Evolutionary conservation across 2,113 vertebrate genomes (phyloP), one percentile per base, ranked within the genome.

Genomic region (Trichomycterus rosablanca): DNA sequence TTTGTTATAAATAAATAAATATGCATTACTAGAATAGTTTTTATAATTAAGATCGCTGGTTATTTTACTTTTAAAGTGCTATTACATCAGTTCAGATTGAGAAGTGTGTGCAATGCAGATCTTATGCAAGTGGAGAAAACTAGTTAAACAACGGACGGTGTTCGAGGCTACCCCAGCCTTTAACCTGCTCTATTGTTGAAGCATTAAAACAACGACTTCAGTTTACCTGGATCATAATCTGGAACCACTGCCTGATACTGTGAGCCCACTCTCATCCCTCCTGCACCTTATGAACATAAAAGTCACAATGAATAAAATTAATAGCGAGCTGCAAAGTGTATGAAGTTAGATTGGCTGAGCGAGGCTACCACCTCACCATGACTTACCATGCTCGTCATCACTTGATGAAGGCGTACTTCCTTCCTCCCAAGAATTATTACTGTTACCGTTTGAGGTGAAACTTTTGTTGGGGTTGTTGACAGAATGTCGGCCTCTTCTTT

Each of bases 381-480:
- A 77, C 89, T 85, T 84, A 94, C 93, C 92, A 77, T 92, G 91
- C 80, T 95, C 93, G 59, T 95, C 92, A 79, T 94, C 93, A 80
- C 91, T 93, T 69, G 91, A 93, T n/a, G 90, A 92, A 58, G 89
- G 90, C 34, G 89, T 91, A 88, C 91, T 94, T 81, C 89, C 92
- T 63, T 94, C 92, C 75, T 94, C 92, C 92, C 92, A 94, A 43
- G 89, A 92, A 87, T 88, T 87, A 69, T 86, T 81, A 76, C 83
- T 87, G 77, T 84, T 90, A 68, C 90, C 91, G 76, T 91, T 92
- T 66, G 90, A 84, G 43, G 89, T 86, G 81, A 93, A 87, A 80
- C 79, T 93, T 90, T 95, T 95, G 45, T 78, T 81, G 61, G 85
- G 81, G 61, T 74, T 81, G 23, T 50, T 71, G 11, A 78, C 80